Conservation (phyloP, 37 sponge, comb jelly and placozoan genomes). For the Aphrocallistes beatrix region DNA sequence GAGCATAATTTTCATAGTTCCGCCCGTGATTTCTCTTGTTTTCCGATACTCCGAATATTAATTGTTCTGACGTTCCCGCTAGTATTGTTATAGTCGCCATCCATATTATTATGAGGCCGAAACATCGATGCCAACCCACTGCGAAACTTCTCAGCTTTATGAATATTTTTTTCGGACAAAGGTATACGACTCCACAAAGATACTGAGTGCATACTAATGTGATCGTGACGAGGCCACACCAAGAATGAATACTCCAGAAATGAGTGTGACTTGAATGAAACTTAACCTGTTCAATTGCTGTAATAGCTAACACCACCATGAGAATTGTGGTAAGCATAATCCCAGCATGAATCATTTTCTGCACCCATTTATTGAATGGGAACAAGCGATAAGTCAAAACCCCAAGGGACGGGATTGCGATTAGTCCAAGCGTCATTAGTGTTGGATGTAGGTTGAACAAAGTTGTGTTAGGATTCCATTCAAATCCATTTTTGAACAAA, state of each 20-base stretch:
- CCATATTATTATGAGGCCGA: not conserved
- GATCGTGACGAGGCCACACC: not conserved
- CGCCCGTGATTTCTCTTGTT: not conserved
- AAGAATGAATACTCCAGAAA: slow-evolving; percentile 11
- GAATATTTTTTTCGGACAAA: not conserved
- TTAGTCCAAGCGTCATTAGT: not conserved
- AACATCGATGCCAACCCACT: not conserved
- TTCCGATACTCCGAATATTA: not conserved
- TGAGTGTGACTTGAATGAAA: not conserved
- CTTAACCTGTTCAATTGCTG: not conserved
- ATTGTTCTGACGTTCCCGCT: not conserved
- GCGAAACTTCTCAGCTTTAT: not conserved
- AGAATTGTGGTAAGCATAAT: not conserved
- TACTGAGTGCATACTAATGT: not conserved
- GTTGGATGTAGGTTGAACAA: not conserved
- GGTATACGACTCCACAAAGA: not conserved
- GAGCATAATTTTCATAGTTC: not conserved
- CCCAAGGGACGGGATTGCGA: not conserved
- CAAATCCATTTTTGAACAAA: not conserved
- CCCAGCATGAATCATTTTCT: not conserved
- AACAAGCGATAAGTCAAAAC: not conserved
- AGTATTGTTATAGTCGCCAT: not conserved
- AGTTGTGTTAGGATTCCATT: not conserved
- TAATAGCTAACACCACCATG: not conserved
- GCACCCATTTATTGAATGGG: not conserved